A percentile compares a stretch with the other conserved stretches of the same genome.
Conservation (phyloP, 2,888 invertebrate species). For the Cepaea hortensis region DNA sequence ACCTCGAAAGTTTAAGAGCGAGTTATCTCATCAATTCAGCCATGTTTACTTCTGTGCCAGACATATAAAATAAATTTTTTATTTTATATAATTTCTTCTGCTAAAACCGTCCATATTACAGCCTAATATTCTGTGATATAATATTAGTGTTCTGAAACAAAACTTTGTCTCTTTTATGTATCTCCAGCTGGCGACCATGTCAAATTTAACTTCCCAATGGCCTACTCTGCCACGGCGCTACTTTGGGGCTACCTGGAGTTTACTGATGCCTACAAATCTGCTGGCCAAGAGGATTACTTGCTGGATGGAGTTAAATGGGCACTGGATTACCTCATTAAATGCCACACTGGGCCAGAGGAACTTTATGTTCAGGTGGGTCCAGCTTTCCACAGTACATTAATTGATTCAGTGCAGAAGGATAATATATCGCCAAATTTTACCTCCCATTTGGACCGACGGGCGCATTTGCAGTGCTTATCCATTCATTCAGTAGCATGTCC, state of each 20-base stretch:
- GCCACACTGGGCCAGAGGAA: constrained; percentile 67
- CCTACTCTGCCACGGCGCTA: constrained; percentile 61
- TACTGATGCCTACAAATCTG: constrained; percentile 60
- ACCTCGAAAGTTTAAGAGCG: too few species aligned
- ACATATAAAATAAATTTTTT: too few species aligned
- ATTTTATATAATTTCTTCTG: too few species aligned
- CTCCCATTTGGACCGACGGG: too few species aligned
- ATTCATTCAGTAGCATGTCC: too few species aligned
- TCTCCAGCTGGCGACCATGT: constrained; percentile 62
- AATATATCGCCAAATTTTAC: too few species aligned
- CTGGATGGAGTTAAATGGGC: constrained; percentile 79
- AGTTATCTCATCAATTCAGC: too few species aligned
- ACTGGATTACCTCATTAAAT: constrained; percentile 81
- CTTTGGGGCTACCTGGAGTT: constrained; percentile 65
- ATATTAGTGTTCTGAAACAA: not conserved
- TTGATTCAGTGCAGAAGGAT: too few species aligned
- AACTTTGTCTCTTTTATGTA: not conserved
- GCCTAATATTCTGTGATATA: not conserved
- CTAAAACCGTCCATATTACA: too few species aligned
- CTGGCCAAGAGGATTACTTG: constrained; percentile 62
- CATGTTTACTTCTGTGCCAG: too few species aligned
- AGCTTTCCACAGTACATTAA: not conserved
- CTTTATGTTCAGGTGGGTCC: constrained; percentile 76
- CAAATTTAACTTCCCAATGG: constrained; percentile 71
- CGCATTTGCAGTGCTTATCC: too few species aligned